A percentile compares a stretch with the other conserved stretches of the same genome.
These are phyloP conservation scores for Nilaparvata lugens DNA, from an alignment of 1,140 invertebrate species.

Conservation along the genomic window DNA sequence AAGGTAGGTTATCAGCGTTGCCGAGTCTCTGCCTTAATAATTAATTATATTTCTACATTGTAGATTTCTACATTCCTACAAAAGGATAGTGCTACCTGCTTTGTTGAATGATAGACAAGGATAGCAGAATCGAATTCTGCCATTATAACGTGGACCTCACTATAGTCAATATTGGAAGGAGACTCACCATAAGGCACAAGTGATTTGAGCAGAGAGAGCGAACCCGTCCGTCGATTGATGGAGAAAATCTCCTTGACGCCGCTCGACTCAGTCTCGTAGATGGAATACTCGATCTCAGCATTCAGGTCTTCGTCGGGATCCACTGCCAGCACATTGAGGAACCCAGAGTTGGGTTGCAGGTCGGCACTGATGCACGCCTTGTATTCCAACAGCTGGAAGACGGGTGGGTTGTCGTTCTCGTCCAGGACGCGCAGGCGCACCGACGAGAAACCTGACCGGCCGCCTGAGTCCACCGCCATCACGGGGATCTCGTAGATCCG, in stretches of 20 bases:
- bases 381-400: conserved; percentile 70
- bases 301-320: conserved; percentile 62
- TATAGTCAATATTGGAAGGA: too few species aligned
- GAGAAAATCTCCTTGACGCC: conserved; percentile 51
- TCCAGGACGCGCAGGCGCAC: conserved; percentile 71
- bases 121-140: too few species aligned
- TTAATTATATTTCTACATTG: too few species aligned
- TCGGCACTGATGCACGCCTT: conserved; percentile 60
- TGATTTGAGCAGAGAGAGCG: conserved; percentile 50
- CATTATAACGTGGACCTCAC: too few species aligned
- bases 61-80: too few species aligned
- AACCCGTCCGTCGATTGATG: conserved; percentile 58
- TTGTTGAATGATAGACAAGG: too few species aligned
- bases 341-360: conserved; percentile 47
- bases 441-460: conserved; percentile 64
- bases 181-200: conserved; percentile 45
- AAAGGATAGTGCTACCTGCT: too few species aligned
- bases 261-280: conserved; percentile 53
- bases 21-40: too few species aligned
- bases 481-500: conserved; percentile 69
- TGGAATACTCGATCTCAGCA: conserved; percentile 58
- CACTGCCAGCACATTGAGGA: conserved; percentile 56
- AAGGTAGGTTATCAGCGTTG: too few species aligned
- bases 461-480: conserved; percentile 78
- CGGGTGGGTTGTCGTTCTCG: conserved; percentile 80